These are phyloP conservation scores for Orthonyx spaldingii DNA, from an alignment of 2,113 vertebrate genomes.

Conservation along the genomic window DNA sequence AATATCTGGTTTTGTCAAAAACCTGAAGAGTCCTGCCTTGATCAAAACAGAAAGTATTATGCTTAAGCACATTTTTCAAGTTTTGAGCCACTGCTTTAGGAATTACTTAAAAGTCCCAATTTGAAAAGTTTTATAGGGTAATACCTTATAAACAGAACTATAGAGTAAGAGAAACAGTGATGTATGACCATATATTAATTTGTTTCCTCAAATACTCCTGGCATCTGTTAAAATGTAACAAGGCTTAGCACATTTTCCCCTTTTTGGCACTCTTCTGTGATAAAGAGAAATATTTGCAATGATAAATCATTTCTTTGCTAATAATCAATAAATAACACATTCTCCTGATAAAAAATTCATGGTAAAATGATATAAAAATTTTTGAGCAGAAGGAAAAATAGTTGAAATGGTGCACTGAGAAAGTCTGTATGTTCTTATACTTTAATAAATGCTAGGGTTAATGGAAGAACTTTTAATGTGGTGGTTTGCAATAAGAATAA, in stretches of 20 bases:
- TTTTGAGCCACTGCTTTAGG: neutral
- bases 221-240: slow-evolving; percentile 2
- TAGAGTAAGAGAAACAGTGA: neutral
- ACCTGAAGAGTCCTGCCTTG: neutral
- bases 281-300: slow-evolving; percentile 23
- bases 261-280: neutral
- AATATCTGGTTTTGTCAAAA: neutral
- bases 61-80: neutral
- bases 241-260: neutral
- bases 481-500: neutral
- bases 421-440: neutral
- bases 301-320: neutral
- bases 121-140: neutral
- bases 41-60: neutral
- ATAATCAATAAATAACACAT: slow-evolving; percentile 22
- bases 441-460: neutral
- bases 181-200: neutral
- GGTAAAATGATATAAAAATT: neutral
- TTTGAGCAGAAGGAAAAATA: neutral
- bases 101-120: neutral
- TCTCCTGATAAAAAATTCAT: neutral
- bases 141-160: neutral
- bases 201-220: neutral
- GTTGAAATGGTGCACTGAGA: neutral
- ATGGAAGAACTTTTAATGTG: neutral